Evolutionary conservation across 2,888 invertebrate genomes (phyloP), one percentile per base, ranked within the genome.

Genomic region (Philonicus albiceps): DNA sequence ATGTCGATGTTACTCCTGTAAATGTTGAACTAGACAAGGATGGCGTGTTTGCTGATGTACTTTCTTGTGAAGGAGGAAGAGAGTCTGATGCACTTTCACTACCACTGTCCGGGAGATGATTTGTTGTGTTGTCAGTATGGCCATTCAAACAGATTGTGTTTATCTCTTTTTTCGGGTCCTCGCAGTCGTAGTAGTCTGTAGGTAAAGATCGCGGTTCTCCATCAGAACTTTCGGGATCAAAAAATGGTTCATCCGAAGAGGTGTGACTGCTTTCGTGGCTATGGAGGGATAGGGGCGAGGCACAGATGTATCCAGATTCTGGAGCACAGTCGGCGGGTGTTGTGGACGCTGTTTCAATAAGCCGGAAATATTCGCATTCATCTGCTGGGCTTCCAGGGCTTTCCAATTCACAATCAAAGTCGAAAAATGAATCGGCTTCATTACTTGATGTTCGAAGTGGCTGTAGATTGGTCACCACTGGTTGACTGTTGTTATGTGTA

Each of bases 311-410:
- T 3, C 93, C 93, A 1, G 93, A 93, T 87, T 93, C 94, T 89
- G 91, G 91, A 87, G 90, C 93, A 89, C 91, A 92, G 90, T 92
- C 92, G 11, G 91, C 89, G 34, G 93, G 92, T 87, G 93, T 93
- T 88, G 93, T 93, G 89, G 93, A 93, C 89, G 93, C 93, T 89
- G 93, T 94, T 92, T 90, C 93, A 90, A 92, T 92, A 78, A 93
- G 90, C 88, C 92, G 91, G 87, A 93, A 93, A 87, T 93, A 93
- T 91, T 95, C 95, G 88, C 92, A 92, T 89, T 94, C 94, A 88
- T 95, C 96, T 80, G 94, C 94, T 0, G 96, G 96, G 89, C 96
- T 96, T 81, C 94, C 94, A 0, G 96, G 95, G 88, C 95, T 95
- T 88, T 95, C 95, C 13, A 94, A 93, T 89, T 95, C 94, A 89